Evolutionary conservation across 2,113 vertebrate genomes (phyloP).

Genomic region (Microcebus murinus): DNA sequence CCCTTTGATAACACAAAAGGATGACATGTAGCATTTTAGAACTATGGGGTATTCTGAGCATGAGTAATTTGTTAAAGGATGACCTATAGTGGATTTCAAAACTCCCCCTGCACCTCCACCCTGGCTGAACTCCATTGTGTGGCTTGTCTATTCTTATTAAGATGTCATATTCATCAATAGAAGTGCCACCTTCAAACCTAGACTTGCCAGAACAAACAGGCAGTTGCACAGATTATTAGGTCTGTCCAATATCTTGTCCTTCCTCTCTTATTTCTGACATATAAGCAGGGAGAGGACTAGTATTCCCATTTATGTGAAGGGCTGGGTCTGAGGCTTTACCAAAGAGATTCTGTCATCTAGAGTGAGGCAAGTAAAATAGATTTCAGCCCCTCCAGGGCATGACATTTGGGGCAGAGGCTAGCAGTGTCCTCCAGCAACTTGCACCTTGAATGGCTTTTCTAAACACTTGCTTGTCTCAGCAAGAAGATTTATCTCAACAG

Average conservation of each 20-base stretch:
- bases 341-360: background rate
- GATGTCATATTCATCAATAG: background rate
- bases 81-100: background rate
- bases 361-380: background rate
- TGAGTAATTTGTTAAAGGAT: conserved; percentile 10
- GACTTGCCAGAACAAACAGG: background rate
- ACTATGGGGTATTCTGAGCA: background rate
- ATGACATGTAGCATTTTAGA: background rate
- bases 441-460: conserved; percentile 27
- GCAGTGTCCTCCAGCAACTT: background rate
- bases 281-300: background rate
- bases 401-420: background rate
- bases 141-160: background rate
- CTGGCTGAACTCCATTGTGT: background rate
- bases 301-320: background rate
- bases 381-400: background rate
- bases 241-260: background rate
- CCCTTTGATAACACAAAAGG: background rate
- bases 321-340: background rate
- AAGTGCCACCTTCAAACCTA: background rate
- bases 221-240: background rate
- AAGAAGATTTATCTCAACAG: conserved; percentile 59
- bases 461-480: conserved; percentile 30
- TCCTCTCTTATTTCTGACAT: background rate
- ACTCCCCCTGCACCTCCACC: no score